A percentile compares a stretch with the other conserved stretches of the same genome.
Conservation (phyloP, 2,113 vertebrate species). For the Chitala chitala region DNA sequence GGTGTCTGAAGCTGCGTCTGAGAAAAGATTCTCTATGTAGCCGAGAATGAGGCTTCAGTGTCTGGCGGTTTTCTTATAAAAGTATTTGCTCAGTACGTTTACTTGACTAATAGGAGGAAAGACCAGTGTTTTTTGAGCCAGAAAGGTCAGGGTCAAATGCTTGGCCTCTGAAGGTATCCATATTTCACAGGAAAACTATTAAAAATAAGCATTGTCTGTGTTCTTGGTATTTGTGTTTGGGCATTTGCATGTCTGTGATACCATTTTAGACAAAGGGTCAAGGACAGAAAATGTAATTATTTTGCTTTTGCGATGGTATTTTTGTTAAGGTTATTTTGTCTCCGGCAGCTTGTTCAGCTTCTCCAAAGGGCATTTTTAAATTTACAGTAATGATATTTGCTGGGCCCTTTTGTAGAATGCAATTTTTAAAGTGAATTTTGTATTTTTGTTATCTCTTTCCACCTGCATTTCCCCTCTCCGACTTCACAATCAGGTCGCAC, state of each 20-base stretch:
- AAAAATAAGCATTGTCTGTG: not conserved
- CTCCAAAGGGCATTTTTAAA: conserved; percentile 5
- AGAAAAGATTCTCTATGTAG: too few relatives aligned
- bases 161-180: not conserved
- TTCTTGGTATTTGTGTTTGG: not conserved
- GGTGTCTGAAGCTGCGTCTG: too few relatives aligned
- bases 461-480: conserved; percentile 51
- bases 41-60: too few relatives aligned
- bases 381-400: conserved; percentile 37
- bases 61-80: too few relatives aligned
- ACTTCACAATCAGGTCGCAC: conserved; percentile 56
- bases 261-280: conserved; percentile 2
- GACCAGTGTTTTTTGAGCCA: not conserved
- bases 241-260: not conserved
- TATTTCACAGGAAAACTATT: not conserved
- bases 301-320: not conserved
- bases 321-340: not conserved
- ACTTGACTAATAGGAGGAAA: not conserved
- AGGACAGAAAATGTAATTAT: not conserved
- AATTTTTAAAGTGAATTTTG: conserved; percentile 51
- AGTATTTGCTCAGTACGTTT: too few relatives aligned
- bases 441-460: conserved; percentile 25
- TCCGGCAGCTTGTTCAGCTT: conserved; percentile 18
- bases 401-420: conserved; percentile 45
- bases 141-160: not conserved